phyloP scores from a whole-genome alignment of 2,797 vertebrate species.

The Hylomyscus alleni region DNA sequence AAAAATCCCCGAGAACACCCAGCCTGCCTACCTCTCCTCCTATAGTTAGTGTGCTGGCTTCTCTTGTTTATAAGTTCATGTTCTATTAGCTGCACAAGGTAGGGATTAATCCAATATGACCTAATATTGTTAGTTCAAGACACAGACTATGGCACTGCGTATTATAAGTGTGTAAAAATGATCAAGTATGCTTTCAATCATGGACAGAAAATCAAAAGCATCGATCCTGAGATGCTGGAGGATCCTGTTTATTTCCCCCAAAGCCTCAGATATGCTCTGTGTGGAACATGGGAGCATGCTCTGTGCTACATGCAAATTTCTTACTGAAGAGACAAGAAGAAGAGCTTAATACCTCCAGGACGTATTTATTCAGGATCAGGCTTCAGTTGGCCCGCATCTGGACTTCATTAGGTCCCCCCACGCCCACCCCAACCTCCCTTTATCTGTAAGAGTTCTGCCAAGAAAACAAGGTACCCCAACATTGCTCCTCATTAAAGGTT shows the following conservation, averaged over 20 bases:
- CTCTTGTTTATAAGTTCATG: neutral
- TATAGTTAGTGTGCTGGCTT: neutral
- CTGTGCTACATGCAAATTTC: neutral
- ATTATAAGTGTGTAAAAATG: constrained; percentile 11
- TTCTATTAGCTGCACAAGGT: neutral
- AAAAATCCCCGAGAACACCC: neutral
- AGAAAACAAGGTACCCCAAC: constrained; percentile 83
- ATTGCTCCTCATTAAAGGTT: constrained; percentile 87
- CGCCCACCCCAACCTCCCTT: constrained; percentile 69
- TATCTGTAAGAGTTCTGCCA: constrained; percentile 86
- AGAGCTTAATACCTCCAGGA: constrained; percentile 80
- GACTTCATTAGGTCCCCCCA: constrained; percentile 86
- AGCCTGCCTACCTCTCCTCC: neutral
- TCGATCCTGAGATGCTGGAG: neutral
- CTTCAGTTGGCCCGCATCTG: constrained; percentile 88
- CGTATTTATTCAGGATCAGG: constrained; percentile 83
- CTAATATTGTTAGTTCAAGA: neutral
- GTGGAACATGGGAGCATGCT: constrained; percentile 7
- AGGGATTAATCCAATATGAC: neutral
- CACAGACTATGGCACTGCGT: neutral
- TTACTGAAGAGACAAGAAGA: constrained; percentile 79
- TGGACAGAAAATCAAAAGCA: constrained; percentile 50
- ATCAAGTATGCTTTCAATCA: neutral
- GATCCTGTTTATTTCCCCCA: constrained; percentile 56
- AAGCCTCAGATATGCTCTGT: neutral